Percentiles rank a stretch among this genome's conserved stretches.
phyloP scores from a whole-genome alignment of 1,140 invertebrate genomes.

The Fopius arisanus region DNA sequence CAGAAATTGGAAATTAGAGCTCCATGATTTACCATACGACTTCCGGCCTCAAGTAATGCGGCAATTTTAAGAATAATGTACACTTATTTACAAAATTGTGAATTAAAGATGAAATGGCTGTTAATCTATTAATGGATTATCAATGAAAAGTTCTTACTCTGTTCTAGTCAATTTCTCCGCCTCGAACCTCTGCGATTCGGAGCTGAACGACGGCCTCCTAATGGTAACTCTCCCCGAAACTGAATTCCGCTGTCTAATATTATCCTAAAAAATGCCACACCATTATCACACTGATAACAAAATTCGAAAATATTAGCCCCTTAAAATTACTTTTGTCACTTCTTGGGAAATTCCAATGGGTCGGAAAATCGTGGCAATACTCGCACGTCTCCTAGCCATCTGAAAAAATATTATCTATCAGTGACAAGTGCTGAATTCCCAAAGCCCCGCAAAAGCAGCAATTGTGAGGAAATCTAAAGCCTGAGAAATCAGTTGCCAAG shows the following conservation, averaged over 20 bases:
- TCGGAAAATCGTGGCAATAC: slow-evolving; percentile 61
- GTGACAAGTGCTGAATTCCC: background rate
- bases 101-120: too few relatives aligned
- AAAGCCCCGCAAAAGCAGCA: background rate
- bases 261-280: slow-evolving; percentile 42
- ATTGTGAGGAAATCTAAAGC: background rate
- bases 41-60: too few relatives aligned
- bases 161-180: slow-evolving; percentile 50
- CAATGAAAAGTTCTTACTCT: slow-evolving; percentile 49
- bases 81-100: too few relatives aligned
- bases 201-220: slow-evolving; percentile 55
- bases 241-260: slow-evolving; percentile 53
- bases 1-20: too few relatives aligned
- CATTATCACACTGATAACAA: background rate
- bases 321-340: slow-evolving; percentile 54
- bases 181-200: slow-evolving; percentile 51
- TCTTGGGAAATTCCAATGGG: slow-evolving; percentile 53
- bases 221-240: slow-evolving; percentile 53
- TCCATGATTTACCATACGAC: too few relatives aligned
- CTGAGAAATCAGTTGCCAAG: too few relatives aligned
- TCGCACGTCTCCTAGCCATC: slow-evolving; percentile 62
- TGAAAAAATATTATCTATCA: slow-evolving; percentile 32
- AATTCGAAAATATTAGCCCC: slow-evolving; percentile 24
- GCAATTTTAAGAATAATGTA: too few relatives aligned
- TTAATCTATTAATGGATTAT: background rate